phyloP scores from a whole-genome alignment of 1,140 invertebrate species.

The Samia ricini region DNA sequence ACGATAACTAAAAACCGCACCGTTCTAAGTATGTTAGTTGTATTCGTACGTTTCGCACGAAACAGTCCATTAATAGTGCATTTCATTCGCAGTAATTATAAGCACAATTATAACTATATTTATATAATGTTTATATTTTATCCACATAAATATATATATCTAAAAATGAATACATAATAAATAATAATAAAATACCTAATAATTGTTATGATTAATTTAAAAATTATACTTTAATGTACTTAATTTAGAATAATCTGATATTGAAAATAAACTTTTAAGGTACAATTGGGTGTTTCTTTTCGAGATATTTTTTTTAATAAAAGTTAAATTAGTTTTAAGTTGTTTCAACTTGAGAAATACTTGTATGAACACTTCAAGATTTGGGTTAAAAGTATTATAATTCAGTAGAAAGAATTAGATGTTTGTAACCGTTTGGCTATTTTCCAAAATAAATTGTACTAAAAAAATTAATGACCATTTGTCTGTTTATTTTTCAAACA shows the following conservation, averaged over 20 bases:
- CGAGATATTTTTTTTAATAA: constrained; percentile 8
- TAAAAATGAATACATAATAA: constrained; percentile 67
- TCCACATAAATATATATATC: constrained; percentile 31
- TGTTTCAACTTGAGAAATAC: background rate
- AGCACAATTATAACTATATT: constrained; percentile 57
- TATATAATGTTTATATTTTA: background rate
- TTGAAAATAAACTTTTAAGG: constrained; percentile 73
- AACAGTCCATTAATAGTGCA: constrained; percentile 69
- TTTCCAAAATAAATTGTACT: background rate
- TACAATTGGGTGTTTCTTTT: constrained; percentile 39
- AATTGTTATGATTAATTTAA: constrained; percentile 71
- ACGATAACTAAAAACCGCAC: background rate
- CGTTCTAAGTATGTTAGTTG: background rate
- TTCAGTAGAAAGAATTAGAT: background rate
- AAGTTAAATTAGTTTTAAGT: no score
- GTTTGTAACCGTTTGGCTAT: background rate
- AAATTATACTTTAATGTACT: constrained; percentile 68
- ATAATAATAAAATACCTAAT: constrained; percentile 49
- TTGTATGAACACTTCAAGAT: background rate
- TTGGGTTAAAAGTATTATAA: background rate
- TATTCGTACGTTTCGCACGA: constrained; percentile 16
- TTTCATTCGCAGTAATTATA: constrained; percentile 71
- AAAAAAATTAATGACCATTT: background rate
- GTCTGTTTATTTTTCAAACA: no score
- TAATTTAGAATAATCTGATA: constrained; percentile 71